A percentile compares a stretch with the other conserved stretches of the same genome.
These are phyloP conservation scores for Cossypha heuglini DNA, from an alignment of 2,797 vertebrate species.

Conservation along the genomic window DNA sequence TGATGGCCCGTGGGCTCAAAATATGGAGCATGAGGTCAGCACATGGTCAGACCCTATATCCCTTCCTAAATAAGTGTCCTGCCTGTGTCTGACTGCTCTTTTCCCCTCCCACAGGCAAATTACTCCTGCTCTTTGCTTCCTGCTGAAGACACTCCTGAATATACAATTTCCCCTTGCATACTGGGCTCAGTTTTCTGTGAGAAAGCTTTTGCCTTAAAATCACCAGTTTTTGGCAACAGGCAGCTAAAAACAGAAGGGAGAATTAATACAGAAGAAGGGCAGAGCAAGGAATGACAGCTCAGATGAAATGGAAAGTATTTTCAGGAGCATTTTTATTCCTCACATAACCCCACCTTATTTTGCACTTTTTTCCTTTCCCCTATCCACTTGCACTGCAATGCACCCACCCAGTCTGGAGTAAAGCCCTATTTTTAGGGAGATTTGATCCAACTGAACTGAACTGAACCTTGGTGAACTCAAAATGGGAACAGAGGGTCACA, in stretches of 20 bases:
- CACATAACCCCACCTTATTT: neutral
- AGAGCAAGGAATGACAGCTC: neutral
- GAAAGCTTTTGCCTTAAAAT: neutral
- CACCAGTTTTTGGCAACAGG: neutral
- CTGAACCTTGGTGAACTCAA: neutral
- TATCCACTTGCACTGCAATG: neutral
- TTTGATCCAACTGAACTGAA: neutral
- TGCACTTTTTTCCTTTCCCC: neutral
- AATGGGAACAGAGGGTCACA: neutral
- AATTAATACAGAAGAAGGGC: neutral
- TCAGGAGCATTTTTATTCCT: neutral
- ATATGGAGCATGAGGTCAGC: neutral
- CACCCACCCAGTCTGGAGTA: neutral
- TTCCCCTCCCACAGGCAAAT: conserved; percentile 62
- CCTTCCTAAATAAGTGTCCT: neutral
- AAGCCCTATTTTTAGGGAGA: conserved; percentile 3
- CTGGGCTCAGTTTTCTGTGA: neutral
- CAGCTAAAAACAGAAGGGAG: neutral
- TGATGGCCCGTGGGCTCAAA: neutral
- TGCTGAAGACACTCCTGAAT: conserved; percentile 60
- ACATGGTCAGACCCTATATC: neutral
- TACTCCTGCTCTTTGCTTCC: conserved; percentile 68
- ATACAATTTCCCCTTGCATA: conserved; percentile 42
- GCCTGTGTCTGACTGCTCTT: conserved; percentile 46
- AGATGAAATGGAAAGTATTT: neutral